These are phyloP conservation scores for Anguilla marmorata DNA, from an alignment of 2,797 vertebrate species.

Conservation along the genomic window DNA sequence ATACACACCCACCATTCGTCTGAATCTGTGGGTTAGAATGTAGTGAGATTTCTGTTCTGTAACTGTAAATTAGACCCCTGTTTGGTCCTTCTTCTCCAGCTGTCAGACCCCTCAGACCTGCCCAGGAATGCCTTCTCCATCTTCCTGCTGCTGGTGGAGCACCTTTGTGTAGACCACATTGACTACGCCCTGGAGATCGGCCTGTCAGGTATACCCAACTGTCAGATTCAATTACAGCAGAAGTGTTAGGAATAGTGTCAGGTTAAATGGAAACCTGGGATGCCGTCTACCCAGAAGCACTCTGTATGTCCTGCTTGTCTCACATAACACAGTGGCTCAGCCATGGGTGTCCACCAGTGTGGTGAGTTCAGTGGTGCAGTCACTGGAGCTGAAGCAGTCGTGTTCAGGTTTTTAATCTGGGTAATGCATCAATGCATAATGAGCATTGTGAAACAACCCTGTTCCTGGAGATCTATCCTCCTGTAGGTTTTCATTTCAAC, in stretches of 20 bases:
- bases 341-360: neutral
- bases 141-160: constrained; percentile 95
- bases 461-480: too few species aligned
- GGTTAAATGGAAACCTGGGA: neutral
- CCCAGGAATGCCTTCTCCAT: constrained; percentile 97
- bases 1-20: neutral
- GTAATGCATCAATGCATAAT: neutral
- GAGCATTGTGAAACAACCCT: neutral
- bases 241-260: neutral
- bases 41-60: neutral
- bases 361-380: neutral
- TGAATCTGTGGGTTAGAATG: neutral
- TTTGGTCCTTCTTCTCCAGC: constrained; percentile 67
- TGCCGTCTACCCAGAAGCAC: neutral
- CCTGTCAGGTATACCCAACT: constrained; percentile 80
- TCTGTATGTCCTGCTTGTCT: neutral
- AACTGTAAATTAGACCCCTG: constrained; percentile 27
- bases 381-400: neutral
- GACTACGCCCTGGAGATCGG: constrained; percentile 98
- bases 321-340: neutral
- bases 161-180: constrained; percentile 97
- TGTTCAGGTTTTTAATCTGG: neutral
- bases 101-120: constrained; percentile 96
- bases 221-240: neutral
- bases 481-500: too few species aligned